phyloP scores from a whole-genome alignment of 1,140 invertebrate genomes.

The Drosophila sucinea region DNA sequence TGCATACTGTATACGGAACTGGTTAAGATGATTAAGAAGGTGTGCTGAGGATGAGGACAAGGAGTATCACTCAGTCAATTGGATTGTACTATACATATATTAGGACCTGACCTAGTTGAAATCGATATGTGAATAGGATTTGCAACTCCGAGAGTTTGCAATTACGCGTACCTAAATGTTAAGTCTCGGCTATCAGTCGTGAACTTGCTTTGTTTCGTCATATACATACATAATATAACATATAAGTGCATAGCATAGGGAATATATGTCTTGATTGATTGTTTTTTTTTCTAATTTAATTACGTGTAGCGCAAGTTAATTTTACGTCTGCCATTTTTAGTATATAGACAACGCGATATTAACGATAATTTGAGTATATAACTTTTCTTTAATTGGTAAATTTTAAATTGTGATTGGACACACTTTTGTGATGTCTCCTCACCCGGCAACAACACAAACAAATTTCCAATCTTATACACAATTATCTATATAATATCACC shows the following conservation, averaged over 20 bases:
- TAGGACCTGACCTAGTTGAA: conserved; percentile 55
- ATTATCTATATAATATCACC: conserved; percentile 32
- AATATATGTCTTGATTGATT: neutral
- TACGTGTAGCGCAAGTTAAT: conserved; percentile 36
- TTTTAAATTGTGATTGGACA: conserved; percentile 37
- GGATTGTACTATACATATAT: conserved; percentile 18
- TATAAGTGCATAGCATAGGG: conserved; percentile 56
- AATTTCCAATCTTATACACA: conserved; percentile 18
- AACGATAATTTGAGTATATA: conserved; percentile 26
- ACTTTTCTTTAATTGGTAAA: conserved; percentile 29
- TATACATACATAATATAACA: conserved; percentile 32
- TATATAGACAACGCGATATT: conserved; percentile 21
- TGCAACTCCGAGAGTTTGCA: conserved; percentile 63
- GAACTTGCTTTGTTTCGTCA: conserved; percentile 21
- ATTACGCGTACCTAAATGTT: conserved; percentile 66
- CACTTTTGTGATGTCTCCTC: conserved; percentile 45
- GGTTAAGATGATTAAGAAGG: conserved; percentile 84
- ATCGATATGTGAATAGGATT: conserved; percentile 67
- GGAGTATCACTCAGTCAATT: conserved; percentile 26
- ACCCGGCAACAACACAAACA: conserved; percentile 26
- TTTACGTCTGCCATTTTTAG: conserved; percentile 50
- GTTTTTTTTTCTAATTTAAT: conserved; percentile 21
- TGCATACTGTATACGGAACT: conserved; percentile 88
- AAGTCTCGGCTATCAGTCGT: conserved; percentile 17
- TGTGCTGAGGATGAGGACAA: conserved; percentile 47